These are phyloP conservation scores for Pocillopora damicornis DNA, from an alignment of 64 coral and sea anemone species.

Conservation along the genomic window DNA sequence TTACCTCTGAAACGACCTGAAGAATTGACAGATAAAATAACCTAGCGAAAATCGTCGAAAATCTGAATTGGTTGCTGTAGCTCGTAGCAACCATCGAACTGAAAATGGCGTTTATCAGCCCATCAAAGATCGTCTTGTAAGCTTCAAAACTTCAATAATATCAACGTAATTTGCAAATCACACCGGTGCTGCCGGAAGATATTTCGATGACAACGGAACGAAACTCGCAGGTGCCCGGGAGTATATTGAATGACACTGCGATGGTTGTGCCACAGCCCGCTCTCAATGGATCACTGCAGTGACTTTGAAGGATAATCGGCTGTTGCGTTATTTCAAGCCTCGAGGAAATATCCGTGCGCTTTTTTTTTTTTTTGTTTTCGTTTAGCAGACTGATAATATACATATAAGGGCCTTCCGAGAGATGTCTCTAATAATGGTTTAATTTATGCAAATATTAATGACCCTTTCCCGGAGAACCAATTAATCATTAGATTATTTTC, in stretches of 20 bases:
- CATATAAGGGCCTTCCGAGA: background rate
- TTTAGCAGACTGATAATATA: background rate
- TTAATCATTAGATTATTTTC: background rate
- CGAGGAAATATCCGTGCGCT: background rate
- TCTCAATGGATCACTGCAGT: background rate
- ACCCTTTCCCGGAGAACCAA: background rate
- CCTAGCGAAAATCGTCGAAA: no score
- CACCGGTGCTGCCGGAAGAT: background rate
- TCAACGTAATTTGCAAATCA: constrained; percentile 21
- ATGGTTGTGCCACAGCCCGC: no score
- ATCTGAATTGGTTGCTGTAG: background rate
- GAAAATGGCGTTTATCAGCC: background rate
- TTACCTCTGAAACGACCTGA: no score
- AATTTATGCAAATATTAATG: background rate
- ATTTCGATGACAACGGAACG: background rate
- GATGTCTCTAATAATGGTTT: background rate
- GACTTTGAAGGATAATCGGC: background rate
- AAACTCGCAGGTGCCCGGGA: background rate
- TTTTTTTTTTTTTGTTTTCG: background rate
- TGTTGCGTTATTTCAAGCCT: background rate
- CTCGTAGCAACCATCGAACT: background rate
- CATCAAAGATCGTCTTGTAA: background rate
- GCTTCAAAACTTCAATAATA: background rate
- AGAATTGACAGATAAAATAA: no score
- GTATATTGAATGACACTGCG: background rate